A percentile compares a stretch with the other conserved stretches of the same genome.
phyloP scores from a whole-genome alignment of 2,888 invertebrate species.

The Orchestes rusci region DNA sequence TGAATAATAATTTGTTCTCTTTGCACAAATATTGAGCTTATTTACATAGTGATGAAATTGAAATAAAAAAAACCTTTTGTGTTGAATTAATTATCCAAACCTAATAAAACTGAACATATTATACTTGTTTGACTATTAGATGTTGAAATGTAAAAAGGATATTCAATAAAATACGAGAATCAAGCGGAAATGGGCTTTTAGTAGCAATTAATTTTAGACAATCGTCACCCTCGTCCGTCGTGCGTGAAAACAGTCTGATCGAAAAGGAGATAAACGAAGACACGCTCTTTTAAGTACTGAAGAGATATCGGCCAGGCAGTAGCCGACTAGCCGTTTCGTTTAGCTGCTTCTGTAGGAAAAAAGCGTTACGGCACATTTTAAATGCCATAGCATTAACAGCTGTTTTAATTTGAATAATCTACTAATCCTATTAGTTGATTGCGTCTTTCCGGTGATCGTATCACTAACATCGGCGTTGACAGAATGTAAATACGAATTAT shows the following conservation, averaged over 20 bases:
- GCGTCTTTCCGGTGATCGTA: slow-evolving; percentile 4
- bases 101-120: too few species aligned
- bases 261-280: slow-evolving; percentile 16
- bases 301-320: slow-evolving; percentile 13
- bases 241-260: slow-evolving; percentile 19
- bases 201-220: slow-evolving; percentile 20
- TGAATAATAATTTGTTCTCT: too few species aligned
- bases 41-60: too few species aligned
- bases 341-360: background rate
- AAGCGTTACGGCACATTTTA: slow-evolving; percentile 4
- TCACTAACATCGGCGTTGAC: too few species aligned
- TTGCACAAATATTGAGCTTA: too few species aligned
- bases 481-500: too few species aligned
- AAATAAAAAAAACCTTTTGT: too few species aligned
- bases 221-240: slow-evolving; percentile 22
- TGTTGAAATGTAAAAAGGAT: too few species aligned
- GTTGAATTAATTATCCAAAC: too few species aligned
- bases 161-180: slow-evolving; percentile 10
- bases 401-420: slow-evolving; percentile 15
- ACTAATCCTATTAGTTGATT: slow-evolving; percentile 8
- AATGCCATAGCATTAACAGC: slow-evolving; percentile 14
- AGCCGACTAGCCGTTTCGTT: slow-evolving; percentile 3
- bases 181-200: slow-evolving; percentile 21
- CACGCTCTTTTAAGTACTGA: slow-evolving; percentile 19
- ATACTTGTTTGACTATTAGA: too few species aligned